Base-by-base conservation (phyloP, 2,113 vertebrate species). In the Centrocercus urophasianus region DNA sequence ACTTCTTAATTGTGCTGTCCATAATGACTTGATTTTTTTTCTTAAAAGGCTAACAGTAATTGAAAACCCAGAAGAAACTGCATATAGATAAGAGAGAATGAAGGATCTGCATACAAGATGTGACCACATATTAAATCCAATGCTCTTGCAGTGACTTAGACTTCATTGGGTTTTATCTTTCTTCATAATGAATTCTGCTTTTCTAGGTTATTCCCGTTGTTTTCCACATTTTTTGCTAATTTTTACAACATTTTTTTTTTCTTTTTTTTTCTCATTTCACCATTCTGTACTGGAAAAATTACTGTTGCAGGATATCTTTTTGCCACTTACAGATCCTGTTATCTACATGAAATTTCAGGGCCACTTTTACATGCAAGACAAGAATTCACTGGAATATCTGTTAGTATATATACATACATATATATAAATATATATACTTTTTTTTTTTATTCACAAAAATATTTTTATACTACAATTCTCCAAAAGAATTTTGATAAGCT, bases 1-100 rank as follows among this genome's bases (percentile, higher is more conserved):
- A 54, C 16, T 70, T 84, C 54, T 84, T 93, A 95, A 87, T 93
- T 93, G 66, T 89, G 40, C 38, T 91, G 78, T 56, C 81, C 40
- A 50, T 74, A 91, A 84, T 1, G 13, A 74, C 36, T n/a, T 21
- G 19, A 43, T 48, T 27, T 48, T 90, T 87, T 92, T 92, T 34
- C 61, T 79, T 73, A 19, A 83, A 81, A 95, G 64, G 71, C 83
- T 89, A 69, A 60, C 90, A 92, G 34, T 34, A 90, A 69, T 83
- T 85, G 52, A 78, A 93, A 87, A 72, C 32, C 22, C 38, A 83
- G 30, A 79, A 2, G 2, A 65, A 87, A 84, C 38, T 48, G 50
- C 24, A 52, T 5, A 54, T 11, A 75, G 20, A 36, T 82, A 70
- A 78, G 74, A 54, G 47, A 72, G 15, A 34, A 19, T 47, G 50